phyloP scores from a whole-genome alignment of 2,113 vertebrate genomes.

The Rhea americana region DNA sequence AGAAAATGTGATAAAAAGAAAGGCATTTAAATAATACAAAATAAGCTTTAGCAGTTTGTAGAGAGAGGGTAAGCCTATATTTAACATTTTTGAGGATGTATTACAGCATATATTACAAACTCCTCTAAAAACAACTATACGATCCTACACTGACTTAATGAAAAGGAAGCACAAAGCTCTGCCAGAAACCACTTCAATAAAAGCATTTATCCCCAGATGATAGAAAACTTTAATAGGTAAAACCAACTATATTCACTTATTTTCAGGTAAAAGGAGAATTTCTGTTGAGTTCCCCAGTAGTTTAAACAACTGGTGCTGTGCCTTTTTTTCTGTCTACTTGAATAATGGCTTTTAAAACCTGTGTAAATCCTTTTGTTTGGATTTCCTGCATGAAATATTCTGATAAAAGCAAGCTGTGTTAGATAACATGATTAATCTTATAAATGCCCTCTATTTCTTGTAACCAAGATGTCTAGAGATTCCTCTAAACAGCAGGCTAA shows the following conservation, averaged over 20 bases:
- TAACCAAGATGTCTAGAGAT: neutral
- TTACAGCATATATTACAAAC: neutral
- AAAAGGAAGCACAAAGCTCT: slow-evolving; percentile 13
- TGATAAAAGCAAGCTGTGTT: slow-evolving; percentile 22
- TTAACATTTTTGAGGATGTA: neutral
- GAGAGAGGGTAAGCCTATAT: neutral
- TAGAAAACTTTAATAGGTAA: neutral
- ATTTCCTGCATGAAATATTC: slow-evolving; percentile 32
- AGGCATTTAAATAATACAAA: neutral
- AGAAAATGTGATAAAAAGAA: neutral
- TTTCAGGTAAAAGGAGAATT: slow-evolving; percentile 26
- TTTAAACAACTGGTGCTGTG: neutral
- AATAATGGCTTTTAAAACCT: slow-evolving; percentile 52
- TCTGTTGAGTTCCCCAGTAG: neutral
- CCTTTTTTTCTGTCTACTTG: slow-evolving; percentile 51
- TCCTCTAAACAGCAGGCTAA: slow-evolving; percentile 56
- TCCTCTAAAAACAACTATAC: slow-evolving; percentile 24
- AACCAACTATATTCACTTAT: neutral
- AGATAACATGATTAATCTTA: slow-evolving; percentile 29
- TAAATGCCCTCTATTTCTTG: neutral
- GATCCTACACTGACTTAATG: neutral
- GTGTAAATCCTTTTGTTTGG: slow-evolving; percentile 48
- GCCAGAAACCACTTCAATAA: slow-evolving; percentile 23
- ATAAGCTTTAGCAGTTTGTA: neutral
- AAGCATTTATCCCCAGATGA: neutral